Evolutionary conservation across 2,113 vertebrate genomes (phyloP).

Genomic region (Progne subis): DNA sequence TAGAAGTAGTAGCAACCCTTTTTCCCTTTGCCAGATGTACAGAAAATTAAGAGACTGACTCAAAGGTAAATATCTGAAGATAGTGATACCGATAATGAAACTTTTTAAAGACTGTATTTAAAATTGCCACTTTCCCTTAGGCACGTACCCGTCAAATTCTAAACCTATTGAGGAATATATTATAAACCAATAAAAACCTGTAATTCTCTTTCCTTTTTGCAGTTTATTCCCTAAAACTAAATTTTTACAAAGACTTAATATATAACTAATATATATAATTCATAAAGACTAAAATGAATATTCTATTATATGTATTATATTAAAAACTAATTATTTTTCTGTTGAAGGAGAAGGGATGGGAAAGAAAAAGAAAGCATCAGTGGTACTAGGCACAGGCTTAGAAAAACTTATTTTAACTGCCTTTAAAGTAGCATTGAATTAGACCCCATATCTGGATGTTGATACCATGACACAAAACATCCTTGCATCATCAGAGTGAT

Average conservation of each 20-base stretch:
- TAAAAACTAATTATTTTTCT: neutral
- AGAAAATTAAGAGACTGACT: neutral
- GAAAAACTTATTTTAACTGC: neutral
- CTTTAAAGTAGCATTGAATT: neutral
- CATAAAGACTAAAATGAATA: neutral
- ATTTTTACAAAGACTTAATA: neutral
- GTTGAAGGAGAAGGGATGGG: neutral
- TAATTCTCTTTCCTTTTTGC: neutral
- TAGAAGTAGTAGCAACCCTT: neutral
- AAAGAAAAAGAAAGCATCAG: neutral
- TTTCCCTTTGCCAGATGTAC: neutral
- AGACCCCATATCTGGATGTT: neutral
- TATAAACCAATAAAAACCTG: neutral
- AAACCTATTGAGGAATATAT: neutral
- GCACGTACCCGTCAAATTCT: neutral
- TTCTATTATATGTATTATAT: neutral
- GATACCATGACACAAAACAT: neutral
- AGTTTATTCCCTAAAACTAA: neutral
- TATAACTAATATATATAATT: neutral
- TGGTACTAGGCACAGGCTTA: neutral
- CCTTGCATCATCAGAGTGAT: neutral
- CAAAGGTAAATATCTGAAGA: neutral
- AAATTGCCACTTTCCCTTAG: neutral
- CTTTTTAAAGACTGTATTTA: neutral
- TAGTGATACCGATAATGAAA: neutral